Base-by-base conservation (phyloP, 2,888 invertebrate genomes). In the Corbicula japonica region DNA sequence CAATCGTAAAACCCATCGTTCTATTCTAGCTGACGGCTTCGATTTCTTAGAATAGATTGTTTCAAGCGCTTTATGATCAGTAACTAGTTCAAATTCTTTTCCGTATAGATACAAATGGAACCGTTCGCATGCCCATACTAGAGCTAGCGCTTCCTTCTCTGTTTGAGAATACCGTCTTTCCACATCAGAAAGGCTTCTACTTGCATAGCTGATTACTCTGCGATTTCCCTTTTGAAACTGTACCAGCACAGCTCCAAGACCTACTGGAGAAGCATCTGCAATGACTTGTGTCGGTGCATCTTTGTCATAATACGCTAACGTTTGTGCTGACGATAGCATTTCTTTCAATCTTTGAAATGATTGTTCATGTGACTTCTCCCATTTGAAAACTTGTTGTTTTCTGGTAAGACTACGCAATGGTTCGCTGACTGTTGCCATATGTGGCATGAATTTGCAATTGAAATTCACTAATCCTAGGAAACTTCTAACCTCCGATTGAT, bases 61-160 rank as follows among this genome's bases (percentile, higher is more conserved):
- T 18, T 77, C 38, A 30, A 87, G 32, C 5, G 87, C 85, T 73
- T 87, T 87, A 65, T 88, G 87, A 46, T 87, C 82, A 2, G 86
- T 83, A 0, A 77, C 12, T 3, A 85, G 38, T 46, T 84, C 80
- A 62, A 85, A 85, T 3, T 80, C 38, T 21, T 35, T 26, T 23
- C 87, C 88, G 65, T 76, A 77, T n/a, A 89, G 46, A 54, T 86
- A 89, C 21, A 75, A 48, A 32, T 84, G 77, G 56, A 87, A 87
- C 30, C 77, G 68, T 52, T 87, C 84, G 56, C 76, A 85, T 23
- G 84, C 82, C 86, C 84, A 86, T 10, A 84, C 83, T 4, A 88
- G 46, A 10, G 75, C 84, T 26, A 87, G 48, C 8, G 86, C 76
- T 71, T 89, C 87, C 28, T 71, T 80, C 56, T 86, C 80, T 38